These are phyloP conservation scores for Ennomos fuscantarius DNA, from an alignment of 2,888 invertebrate species.

Conservation along the genomic window DNA sequence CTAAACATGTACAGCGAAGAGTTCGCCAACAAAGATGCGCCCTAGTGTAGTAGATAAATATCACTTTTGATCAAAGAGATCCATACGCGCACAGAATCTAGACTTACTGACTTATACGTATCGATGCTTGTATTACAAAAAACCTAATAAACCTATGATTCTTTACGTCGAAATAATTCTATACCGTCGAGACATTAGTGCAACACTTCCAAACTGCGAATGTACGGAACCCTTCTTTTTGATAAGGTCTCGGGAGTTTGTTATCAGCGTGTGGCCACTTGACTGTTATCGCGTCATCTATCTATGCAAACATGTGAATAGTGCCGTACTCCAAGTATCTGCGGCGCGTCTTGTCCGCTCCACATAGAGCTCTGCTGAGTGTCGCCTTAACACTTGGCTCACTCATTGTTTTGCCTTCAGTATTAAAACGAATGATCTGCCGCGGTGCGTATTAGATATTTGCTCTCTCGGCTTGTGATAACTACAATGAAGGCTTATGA, in stretches of 20 bases:
- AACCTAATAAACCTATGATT: too few relatives aligned
- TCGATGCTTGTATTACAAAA: too few relatives aligned
- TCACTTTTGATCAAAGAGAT: too few relatives aligned
- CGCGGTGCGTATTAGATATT: background rate
- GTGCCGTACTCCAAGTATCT: constrained; percentile 2
- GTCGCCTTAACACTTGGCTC: background rate
- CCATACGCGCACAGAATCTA: too few relatives aligned
- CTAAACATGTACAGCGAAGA: too few relatives aligned
- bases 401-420: constrained; percentile 1
- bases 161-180: too few relatives aligned
- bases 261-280: constrained; percentile 35
- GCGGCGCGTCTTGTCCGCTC: background rate
- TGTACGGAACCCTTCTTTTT: constrained; percentile 7
- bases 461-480: background rate
- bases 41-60: too few relatives aligned
- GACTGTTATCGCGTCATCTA: constrained; percentile 27
- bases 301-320: background rate
- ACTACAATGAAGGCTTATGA: constrained; percentile 38
- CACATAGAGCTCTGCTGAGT: background rate
- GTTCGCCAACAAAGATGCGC: too few relatives aligned
- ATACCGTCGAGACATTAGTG: background rate
- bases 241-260: constrained; percentile 12
- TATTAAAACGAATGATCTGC: background rate
- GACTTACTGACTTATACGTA: too few relatives aligned
- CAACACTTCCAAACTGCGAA: background rate